Conservation (phyloP, 2,888 invertebrate species). For the Augochlorella aurata region DNA sequence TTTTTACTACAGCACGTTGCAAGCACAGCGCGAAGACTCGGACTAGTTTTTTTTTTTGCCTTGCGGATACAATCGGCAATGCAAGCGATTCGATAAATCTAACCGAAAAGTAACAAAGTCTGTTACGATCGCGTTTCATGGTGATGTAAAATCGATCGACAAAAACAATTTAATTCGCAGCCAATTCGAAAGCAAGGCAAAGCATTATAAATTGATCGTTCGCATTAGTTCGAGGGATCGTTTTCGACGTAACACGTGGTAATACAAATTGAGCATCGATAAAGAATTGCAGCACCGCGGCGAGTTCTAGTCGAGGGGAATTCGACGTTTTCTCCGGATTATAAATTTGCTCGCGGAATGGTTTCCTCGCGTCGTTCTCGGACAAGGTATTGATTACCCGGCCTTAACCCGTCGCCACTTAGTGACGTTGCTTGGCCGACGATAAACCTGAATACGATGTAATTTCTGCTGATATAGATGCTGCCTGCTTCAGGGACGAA, state of each 20-base stretch:
- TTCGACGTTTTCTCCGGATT: background rate
- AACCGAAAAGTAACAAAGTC: too few species aligned
- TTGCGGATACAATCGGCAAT: too few species aligned
- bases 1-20: too few species aligned
- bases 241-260: background rate
- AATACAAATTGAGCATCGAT: background rate
- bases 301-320: background rate
- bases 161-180: too few species aligned
- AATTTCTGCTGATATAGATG: slow-evolving; percentile 6
- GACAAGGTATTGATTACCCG: slow-evolving; percentile 7
- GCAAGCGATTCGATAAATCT: too few species aligned
- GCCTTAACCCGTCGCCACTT: slow-evolving; percentile 7
- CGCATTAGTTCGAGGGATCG: background rate
- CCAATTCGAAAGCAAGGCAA: too few species aligned
- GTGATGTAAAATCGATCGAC: too few species aligned
- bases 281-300: background rate
- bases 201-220: too few species aligned
- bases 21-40: too few species aligned
- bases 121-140: too few species aligned
- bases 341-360: slow-evolving; percentile 1
- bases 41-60: too few species aligned
- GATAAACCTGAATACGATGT: slow-evolving; percentile 7
- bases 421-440: slow-evolving; percentile 6
- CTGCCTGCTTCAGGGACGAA: background rate
- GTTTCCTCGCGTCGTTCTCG: slow-evolving; percentile 1